Evolutionary conservation across 1,140 invertebrate genomes (phyloP).

Genomic region (Caenorhabditis tropicalis): DNA sequence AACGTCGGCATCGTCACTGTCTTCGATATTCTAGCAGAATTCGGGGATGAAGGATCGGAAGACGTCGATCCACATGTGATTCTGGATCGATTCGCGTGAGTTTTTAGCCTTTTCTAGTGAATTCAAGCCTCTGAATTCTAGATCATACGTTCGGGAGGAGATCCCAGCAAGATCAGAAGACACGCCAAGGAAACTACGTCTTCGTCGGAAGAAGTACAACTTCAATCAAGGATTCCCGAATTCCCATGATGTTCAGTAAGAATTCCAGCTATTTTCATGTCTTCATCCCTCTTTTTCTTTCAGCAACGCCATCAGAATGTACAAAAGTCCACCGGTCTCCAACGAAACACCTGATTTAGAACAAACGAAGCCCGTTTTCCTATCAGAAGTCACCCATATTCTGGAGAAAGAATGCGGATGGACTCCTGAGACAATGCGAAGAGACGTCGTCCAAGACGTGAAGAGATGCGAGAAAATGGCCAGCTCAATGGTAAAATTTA

Average conservation of each 20-base stretch:
- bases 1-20: conserved; percentile 51
- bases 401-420: not conserved
- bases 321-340: not conserved
- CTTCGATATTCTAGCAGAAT: conserved; percentile 56
- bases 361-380: not conserved
- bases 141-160: conserved; percentile 5
- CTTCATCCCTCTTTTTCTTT: no score
- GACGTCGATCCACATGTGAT: conserved; percentile 55
- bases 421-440: not conserved
- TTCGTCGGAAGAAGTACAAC: not conserved
- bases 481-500: not conserved
- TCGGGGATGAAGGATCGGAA: conserved; percentile 44
- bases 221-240: conserved; percentile 49
- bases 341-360: not conserved
- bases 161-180: conserved; percentile 31
- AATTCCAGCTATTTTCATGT: not conserved
- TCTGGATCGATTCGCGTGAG: conserved; percentile 55
- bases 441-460: not conserved
- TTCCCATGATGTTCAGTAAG: conserved; percentile 2
- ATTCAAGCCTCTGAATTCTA: not conserved
- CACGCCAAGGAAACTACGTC: conserved; percentile 13
- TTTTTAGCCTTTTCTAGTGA: no score
- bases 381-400: not conserved
- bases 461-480: not conserved
- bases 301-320: conserved; percentile 27